These are phyloP conservation scores for Oceanodroma leucorhoa DNA, from an alignment of 2,797 vertebrate species.

Conservation along the genomic window DNA sequence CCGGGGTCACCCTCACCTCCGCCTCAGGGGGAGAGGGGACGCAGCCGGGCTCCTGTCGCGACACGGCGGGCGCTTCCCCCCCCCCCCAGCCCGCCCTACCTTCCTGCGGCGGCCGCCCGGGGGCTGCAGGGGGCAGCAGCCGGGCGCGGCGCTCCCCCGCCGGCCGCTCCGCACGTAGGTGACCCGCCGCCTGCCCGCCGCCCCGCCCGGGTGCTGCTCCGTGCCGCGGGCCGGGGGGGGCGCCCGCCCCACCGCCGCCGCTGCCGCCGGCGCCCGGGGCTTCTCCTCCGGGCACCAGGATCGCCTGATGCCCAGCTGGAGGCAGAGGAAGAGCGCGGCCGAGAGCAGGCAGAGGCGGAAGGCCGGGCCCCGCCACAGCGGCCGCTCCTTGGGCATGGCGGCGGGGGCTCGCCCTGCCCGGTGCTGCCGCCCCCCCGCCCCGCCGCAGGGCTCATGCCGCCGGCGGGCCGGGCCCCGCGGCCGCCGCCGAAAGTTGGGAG, in stretches of 20 bases:
- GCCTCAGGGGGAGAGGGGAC: neutral
- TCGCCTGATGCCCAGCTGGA: constrained; percentile 73
- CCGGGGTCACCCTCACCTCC: neutral
- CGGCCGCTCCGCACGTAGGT: constrained; percentile 76
- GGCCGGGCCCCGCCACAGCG: constrained; percentile 62
- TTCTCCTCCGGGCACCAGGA: neutral
- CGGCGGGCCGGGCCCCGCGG: neutral
- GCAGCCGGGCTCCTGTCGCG: neutral
- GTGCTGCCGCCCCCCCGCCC: neutral
- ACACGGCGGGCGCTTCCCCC: neutral
- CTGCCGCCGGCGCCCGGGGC: neutral
- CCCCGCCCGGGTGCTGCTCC: neutral
- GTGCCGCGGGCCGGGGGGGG: neutral
- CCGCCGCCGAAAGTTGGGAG: neutral
- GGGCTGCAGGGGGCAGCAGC: constrained; percentile 56
- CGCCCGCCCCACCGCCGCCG: neutral
- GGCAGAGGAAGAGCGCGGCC: constrained; percentile 76
- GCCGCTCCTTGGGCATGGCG: constrained; percentile 50
- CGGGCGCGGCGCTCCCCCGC: constrained; percentile 7
- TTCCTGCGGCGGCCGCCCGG: constrained; percentile 4
- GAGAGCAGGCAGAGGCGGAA: constrained; percentile 79
- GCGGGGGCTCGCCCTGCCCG: neutral
- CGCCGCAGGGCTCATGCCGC: neutral
- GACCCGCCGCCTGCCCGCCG: constrained; percentile 70
- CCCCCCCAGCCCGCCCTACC: neutral